Conservation (phyloP, 2,888 invertebrate species). For the Heliconius ismenius region DNA sequence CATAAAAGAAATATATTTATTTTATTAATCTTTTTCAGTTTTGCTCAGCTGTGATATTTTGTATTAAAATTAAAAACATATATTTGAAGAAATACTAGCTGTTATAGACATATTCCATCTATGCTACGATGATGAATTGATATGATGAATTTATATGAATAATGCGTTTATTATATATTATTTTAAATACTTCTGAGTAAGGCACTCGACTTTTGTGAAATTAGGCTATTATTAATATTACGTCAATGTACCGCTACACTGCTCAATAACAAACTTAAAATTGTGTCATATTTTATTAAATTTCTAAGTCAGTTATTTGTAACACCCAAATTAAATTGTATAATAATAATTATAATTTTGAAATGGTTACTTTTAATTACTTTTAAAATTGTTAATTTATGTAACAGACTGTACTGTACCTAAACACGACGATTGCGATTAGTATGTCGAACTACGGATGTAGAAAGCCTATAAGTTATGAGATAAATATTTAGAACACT, state of each 20-base stretch:
- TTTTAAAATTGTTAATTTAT: not conserved
- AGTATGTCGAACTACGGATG: not conserved
- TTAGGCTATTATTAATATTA: slow-evolving; percentile 4
- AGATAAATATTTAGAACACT: not conserved
- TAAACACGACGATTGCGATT: not conserved
- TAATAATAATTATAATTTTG: slow-evolving; percentile 4
- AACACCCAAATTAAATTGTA: not conserved
- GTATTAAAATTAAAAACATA: too few relatives aligned
- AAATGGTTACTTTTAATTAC: not conserved
- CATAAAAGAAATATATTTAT: not conserved
- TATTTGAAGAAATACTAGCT: too few relatives aligned
- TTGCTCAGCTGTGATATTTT: too few relatives aligned
- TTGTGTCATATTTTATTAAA: not conserved
- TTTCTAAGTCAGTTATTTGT: not conserved
- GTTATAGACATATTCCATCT: too few relatives aligned
- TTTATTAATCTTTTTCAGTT: not conserved
- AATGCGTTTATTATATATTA: too few relatives aligned
- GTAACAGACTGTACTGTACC: not conserved
- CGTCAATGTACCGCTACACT: not conserved
- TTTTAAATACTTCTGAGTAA: not conserved
- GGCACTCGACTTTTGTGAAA: not conserved
- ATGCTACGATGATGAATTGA: too few relatives aligned
- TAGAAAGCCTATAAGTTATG: not conserved
- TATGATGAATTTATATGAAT: too few relatives aligned
- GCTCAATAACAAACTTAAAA: not conserved